phyloP scores from a whole-genome alignment of 2,888 invertebrate species.

The Girardia tigrina region DNA sequence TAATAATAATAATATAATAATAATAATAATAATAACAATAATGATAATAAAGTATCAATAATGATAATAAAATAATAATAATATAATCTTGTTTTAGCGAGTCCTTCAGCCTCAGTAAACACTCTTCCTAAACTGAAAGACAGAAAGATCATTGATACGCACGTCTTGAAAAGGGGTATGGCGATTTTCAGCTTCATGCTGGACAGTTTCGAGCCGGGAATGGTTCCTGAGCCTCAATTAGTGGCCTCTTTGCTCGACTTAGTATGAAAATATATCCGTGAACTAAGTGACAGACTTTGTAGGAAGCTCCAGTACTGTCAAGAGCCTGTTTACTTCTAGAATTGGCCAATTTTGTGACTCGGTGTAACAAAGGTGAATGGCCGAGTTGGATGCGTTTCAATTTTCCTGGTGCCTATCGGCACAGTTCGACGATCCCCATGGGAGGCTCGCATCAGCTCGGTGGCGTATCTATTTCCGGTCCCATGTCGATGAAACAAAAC shows the following conservation, averaged over 20 bases:
- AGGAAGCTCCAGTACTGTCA: slow-evolving; percentile 81
- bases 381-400: slow-evolving; percentile 89
- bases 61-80: neutral
- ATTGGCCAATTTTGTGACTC: slow-evolving; percentile 86
- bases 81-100: neutral
- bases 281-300: slow-evolving; percentile 52
- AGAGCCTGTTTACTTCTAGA: slow-evolving; percentile 80
- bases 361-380: slow-evolving; percentile 96
- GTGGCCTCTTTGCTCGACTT: slow-evolving; percentile 82
- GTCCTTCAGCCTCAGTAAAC: neutral
- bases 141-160: slow-evolving; percentile 20
- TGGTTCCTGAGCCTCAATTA: slow-evolving; percentile 84
- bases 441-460: neutral
- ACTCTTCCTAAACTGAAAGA: slow-evolving; percentile 10
- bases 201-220: slow-evolving; percentile 86
- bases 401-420: slow-evolving; percentile 57
- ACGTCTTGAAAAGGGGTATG: slow-evolving; percentile 58
- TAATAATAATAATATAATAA: too few relatives aligned
- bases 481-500: neutral
- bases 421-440: slow-evolving; percentile 16
- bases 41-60: neutral
- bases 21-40: too few relatives aligned
- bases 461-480: neutral
- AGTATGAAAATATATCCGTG: slow-evolving; percentile 54
- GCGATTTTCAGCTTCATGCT: slow-evolving; percentile 74